These are phyloP conservation scores for Netelia inedita DNA, from an alignment of 2,888 invertebrate species.

Conservation along the genomic window DNA sequence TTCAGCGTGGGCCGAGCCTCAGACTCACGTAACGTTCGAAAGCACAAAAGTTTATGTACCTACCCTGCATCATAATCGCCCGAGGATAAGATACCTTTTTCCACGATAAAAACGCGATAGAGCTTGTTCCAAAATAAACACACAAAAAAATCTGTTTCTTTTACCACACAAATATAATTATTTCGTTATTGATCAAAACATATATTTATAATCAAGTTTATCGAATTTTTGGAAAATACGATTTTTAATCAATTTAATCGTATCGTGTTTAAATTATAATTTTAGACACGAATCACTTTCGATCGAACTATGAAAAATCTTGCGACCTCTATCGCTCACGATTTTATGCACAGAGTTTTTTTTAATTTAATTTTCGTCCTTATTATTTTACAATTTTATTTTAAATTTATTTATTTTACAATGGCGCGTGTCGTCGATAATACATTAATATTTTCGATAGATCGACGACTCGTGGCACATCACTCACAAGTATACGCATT, in stretches of 20 bases:
- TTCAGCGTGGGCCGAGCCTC: not conserved
- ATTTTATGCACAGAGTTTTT: not conserved
- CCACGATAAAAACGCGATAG: not conserved
- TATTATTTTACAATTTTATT: not conserved
- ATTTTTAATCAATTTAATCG: too few relatives aligned
- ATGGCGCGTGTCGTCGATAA: conserved; percentile 1
- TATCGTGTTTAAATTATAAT: too few relatives aligned
- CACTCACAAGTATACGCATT: not conserved
- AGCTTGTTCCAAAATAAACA: not conserved
- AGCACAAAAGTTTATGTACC: conserved; percentile 2
- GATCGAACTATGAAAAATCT: not conserved
- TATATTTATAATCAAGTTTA: too few relatives aligned
- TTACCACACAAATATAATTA: too few relatives aligned
- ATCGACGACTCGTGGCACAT: not conserved
- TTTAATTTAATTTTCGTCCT: conserved; percentile 1
- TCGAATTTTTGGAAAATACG: too few relatives aligned
- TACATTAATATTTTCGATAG: conserved; percentile 14
- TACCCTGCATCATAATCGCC: not conserved
- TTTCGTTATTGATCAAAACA: too few relatives aligned
- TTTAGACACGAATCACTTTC: not conserved
- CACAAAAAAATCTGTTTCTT: too few relatives aligned
- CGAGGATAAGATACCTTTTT: not conserved
- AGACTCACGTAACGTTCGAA: conserved; percentile 4
- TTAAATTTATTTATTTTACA: too few relatives aligned
- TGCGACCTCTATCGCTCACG: not conserved